Evolutionary conservation across 2,888 invertebrate species (phyloP), one percentile per base, ranked within the genome.

Genomic region (Corbicula japonica): DNA sequence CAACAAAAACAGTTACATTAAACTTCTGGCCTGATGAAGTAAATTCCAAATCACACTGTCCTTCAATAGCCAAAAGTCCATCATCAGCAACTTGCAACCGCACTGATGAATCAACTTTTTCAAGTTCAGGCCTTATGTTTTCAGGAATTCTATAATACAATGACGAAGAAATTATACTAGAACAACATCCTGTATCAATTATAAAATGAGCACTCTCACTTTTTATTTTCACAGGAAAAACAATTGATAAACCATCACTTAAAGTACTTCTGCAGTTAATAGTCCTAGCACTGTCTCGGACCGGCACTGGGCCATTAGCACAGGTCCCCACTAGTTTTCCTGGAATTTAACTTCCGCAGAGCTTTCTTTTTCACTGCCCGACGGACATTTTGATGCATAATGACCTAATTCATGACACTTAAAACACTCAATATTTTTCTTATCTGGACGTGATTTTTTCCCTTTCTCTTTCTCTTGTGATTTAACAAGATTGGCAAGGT

Each of bases 301-400:
- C 73, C 56, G 61, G 54, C 12, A 34, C 61, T 46, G 56, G 79
- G 79, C 79, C 79, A 75, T 44, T 60, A 32, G 75, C 34, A n/a
- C 23, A 52, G 61, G 79, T 79, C 75, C 30, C 10, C 12, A 15
- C 34, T 71, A 75, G 79, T 79, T 79, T 79, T 48, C 75, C 75
- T 46, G 38, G 12, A 34, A 26, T 35, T 18, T 46, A 30, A n/a
- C n/a, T n/a, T n/a, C n/a, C n/a, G n/a, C n/a, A 6, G 41, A 8
- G 3, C 38, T 21, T 30, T 52, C 8, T 30, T 32, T 30, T 54
- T 23, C 18, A 23, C 21, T 21, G 18, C 15, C 18, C 35, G 8
- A 1, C 26, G 56, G 52, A 21, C 76, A 76, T 18, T 76, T 34
- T 18, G 38, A 34, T 5, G 68, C 23, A 58, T 28, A 52, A 38